Evolutionary conservation across 2,888 invertebrate species (phyloP), one percentile per base, ranked within the genome.

Genomic region (Hirudinaria manillensis): DNA sequence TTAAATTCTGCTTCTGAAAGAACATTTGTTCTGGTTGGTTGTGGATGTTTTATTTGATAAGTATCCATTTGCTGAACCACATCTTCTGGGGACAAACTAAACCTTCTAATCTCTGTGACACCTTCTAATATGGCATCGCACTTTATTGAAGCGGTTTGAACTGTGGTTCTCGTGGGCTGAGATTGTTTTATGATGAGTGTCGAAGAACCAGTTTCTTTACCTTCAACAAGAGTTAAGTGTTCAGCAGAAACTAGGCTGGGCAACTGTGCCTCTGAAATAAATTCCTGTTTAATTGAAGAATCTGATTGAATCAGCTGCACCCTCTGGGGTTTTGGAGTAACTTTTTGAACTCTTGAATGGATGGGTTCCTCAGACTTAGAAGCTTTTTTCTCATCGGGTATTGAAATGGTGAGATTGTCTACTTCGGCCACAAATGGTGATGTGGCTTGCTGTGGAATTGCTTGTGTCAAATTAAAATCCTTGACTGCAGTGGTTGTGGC

Each of bases 91-190:
- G 67, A 29, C 36, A 61, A 68, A 19, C 16, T 70, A n/a, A 53
- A n/a, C 32, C 24, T 29, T 24, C 45, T 32, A n/a, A 29, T 56
- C 34, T 66, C 34, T 36, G 16, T n/a, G 21, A 77, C 65, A n/a
- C 77, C 77, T 55, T 77, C 77, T 27, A 21, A 38, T 45, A 77
- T 51, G 34, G 24, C 13, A 13, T 77, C 77, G n/a, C 75, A 36
- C 27, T 4, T 61, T 13, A 75, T 53, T 24, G 71, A 72, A 3
- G 65, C n/a, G 19, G 36, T 65, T 56, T 77, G 77, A 29, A 75
- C 72, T 16, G 29, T 29, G 4, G 71, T 56, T 56, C 77, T 36
- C 13, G 77, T 67, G 13, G 77, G 77, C 38, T 74, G 70, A 0
- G 75, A 75, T 16, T 66, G 66, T 61, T 76, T 76, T 21, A 75